Base-by-base conservation (phyloP, 2,113 vertebrate genomes). In the Mionectes macconnelli region DNA sequence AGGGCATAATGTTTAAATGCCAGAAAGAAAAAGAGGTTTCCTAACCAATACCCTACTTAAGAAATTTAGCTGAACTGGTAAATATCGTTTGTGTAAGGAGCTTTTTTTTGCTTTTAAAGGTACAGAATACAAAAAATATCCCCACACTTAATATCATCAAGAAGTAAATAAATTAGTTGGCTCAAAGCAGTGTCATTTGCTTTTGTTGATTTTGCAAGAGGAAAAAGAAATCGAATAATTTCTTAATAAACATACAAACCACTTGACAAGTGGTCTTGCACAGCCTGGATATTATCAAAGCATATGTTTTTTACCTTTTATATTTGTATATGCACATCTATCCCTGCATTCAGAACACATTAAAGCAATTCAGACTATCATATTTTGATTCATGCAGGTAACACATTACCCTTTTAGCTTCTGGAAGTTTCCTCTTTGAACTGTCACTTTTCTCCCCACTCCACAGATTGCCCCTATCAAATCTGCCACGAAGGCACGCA, bases 401-500 rank as follows among this genome's bases (percentile, higher is more conserved):
- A 30, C 42, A 69, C 4, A 4, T 96, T 98, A 98, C 98, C 97
- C 92, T 98, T 97, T 98, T 98, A 68, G 85, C 35, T 78, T 98
- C 96, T 28, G 60, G 80, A 47, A 64, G 76, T 72, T 94, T 98
- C 74, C 83, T 98, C 87, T 90, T 96, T 2, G 96, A 93, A 24
- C 73, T 88, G 27, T 74, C 95, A 72, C 96, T 97, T 82, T 98
- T 98, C 85, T 98, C 98, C 6, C 72, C 89, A 67, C 97, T 98
- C 98, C 98, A 98, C 93, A 98, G 90, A 77, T 95, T 99, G 85
- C 98, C 98, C 79, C 97, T 99, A 94, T 99, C 99, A 97, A 99
- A 98, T 33, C 98, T 98, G 94, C 96, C 98, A 55, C 99, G 98
- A 72, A 99, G 98, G 94, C 98, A 98, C 45, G 98, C 98, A 79